Base-by-base conservation (phyloP, 2,113 vertebrate species). In the Melanocharis versteri region DNA sequence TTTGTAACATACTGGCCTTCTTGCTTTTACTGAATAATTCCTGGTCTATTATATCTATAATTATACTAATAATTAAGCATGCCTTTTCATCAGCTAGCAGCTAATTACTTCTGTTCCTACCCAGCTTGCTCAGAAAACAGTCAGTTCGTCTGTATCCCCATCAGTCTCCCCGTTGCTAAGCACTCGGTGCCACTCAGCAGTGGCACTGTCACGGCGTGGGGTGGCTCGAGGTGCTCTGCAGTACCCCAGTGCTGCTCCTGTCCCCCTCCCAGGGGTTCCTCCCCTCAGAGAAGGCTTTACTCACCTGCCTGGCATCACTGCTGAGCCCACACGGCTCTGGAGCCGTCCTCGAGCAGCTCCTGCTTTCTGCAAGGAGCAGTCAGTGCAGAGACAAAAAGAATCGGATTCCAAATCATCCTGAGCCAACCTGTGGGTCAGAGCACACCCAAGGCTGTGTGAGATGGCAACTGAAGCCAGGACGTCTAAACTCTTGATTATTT, bases 61-160 rank as follows among this genome's bases (percentile, higher is more conserved):
- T 97, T 97, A 93, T 87, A 90, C 80, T 95, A 94, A 96, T 97
- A 97, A 96, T 96, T 95, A 96, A 94, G 94, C 91, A 93, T 89
- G 93, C 86, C 69, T 96, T 97, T 96, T 95, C 91, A 97, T 96
- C 96, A 97, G 94, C 96, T 89, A 90, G 83, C 91, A 97, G 93
- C 93, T 97, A 96, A 96, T 97, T 96, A 92, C 93, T 95, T 80
- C 93, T 93, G 86, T 87, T 96, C 89, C 91, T 96, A 94, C 83
- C 80, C 96, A 94, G 93, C 93, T 94, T 93, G 80, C 94, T 95
- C 80, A 78, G 96, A 95, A 96, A 97, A 95, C 94, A 94, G 88
- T 81, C 86, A 71, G 39, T 96, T 91, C 95, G 96, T 96, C 95
- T 94, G 94, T 14, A 96, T 78, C 96, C 93, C 12, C 87, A 89